Percentiles rank a stretch among this genome's conserved stretches.
These are phyloP conservation scores for Drosophila rhopaloa DNA, from an alignment of 1,140 invertebrate genomes.

Conservation along the genomic window DNA sequence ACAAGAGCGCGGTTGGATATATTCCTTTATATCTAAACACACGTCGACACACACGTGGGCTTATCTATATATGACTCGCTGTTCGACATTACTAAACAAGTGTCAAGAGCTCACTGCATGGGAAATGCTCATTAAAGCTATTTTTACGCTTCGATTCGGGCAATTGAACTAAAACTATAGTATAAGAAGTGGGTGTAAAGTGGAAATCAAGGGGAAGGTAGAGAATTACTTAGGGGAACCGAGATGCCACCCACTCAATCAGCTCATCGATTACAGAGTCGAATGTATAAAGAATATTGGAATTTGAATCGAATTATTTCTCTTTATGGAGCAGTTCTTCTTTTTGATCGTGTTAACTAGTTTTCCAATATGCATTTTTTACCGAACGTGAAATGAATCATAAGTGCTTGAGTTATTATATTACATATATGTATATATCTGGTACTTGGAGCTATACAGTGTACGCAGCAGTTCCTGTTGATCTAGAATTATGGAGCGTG, in stretches of 20 bases:
- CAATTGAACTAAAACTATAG: conserved; percentile 53
- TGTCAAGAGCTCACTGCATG: conserved; percentile 49
- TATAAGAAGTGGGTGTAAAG: conserved; percentile 7
- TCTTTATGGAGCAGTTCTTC: too few relatives aligned
- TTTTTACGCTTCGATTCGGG: conserved; percentile 77
- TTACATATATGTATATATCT: background rate
- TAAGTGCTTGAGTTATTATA: background rate
- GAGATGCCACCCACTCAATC: conserved; percentile 19
- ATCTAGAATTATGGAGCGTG: conserved; percentile 4
- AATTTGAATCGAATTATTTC: background rate
- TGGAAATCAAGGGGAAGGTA: conserved; percentile 1
- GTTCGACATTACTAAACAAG: conserved; percentile 55
- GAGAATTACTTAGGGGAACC: conserved; percentile 1
- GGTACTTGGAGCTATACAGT: background rate
- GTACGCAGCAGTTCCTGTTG: conserved; percentile 3
- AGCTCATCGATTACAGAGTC: conserved; percentile 18
- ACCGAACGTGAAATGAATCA: background rate
- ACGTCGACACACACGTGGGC: conserved; percentile 1
- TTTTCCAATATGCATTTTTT: background rate
- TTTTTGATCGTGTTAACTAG: conserved; percentile 1
- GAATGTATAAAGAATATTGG: background rate
- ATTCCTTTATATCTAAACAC: conserved; percentile 10
- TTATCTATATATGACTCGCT: conserved; percentile 27
- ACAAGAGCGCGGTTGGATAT: conserved; percentile 7
- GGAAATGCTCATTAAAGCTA: conserved; percentile 69